Base-by-base conservation (phyloP, 2,888 invertebrate species). In the Philhelius pedissequus region DNA sequence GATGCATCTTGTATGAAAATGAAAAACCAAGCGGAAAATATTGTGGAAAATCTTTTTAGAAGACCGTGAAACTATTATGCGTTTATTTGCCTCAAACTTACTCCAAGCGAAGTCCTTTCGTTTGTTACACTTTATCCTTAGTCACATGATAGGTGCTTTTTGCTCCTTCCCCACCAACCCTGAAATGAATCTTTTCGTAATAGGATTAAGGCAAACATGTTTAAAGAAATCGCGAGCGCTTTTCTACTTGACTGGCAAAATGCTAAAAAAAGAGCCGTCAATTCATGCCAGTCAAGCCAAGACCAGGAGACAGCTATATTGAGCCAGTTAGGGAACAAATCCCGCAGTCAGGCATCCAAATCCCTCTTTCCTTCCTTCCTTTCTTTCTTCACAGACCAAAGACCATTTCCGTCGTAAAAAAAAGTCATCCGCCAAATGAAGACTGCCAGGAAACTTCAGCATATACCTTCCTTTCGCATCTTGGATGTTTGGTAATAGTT, bases 221-320 rank as follows among this genome's bases (percentile, higher is more conserved):
- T 68, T 52, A 48, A 66, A 84, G 62, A 68, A 68, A 80, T 76
- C 68, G 78, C 78, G 75, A 75, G 48, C 75, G 30, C 43, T 80
- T 68, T 84, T 79, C 83, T 70, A 48, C 83, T 79, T 79, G 58
- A 78, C 73, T 82, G 60, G 64, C 4, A 62, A 56, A 77, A 77
- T 77, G 73, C 64, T n/a, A n/a, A n/a, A 77, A 86, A 84, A 86
- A 86, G 86, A 73, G 77, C 81, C 81, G 81, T 77, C 86, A 81
- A 77, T 81, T 83, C 68, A 40, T 82, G 73, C 43, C 52, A 70
- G 27, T 58, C 75, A 76, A 64, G 66, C 20, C 70, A 69, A 22
- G 48, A 75, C 18, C 27, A 35, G 18, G 27, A 64, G 60, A 56
- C 75, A 80, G 70, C 54, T 50, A 75, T 54, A 66, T 48, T 70